A percentile compares a stretch with the other conserved stretches of the same genome.
Conservation (phyloP, 2,888 invertebrate genomes). For the Dolichomitus sp. region DNA sequence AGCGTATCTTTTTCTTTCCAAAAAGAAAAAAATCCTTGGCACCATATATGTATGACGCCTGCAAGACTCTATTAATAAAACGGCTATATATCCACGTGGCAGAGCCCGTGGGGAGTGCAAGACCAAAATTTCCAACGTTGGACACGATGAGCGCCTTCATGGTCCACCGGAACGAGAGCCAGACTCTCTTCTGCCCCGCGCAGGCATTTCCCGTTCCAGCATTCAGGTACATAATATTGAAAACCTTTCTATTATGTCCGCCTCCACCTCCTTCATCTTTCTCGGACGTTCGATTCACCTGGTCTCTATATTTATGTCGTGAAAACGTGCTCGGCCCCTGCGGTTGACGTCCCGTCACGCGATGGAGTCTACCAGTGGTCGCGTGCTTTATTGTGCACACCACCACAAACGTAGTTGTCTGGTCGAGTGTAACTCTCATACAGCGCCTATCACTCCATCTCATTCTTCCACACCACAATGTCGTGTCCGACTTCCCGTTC, state of each 20-base stretch:
- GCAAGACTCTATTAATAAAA: conserved; percentile 13
- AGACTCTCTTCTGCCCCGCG: conserved; percentile 85
- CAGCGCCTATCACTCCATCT: not conserved
- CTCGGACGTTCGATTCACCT: conserved; percentile 42
- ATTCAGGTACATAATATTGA: conserved; percentile 85
- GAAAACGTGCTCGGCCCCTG: conserved; percentile 22
- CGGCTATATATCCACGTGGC: conserved; percentile 58
- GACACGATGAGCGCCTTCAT: conserved; percentile 76
- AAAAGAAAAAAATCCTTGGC: not conserved
- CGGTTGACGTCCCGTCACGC: conserved; percentile 58
- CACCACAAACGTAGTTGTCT: not conserved
- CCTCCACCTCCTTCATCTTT: conserved; percentile 23
- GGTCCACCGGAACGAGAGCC: conserved; percentile 68
- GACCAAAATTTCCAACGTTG: conserved; percentile 88
- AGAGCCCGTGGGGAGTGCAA: conserved; percentile 89
- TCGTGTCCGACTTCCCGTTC: conserved; percentile 41
- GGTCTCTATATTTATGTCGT: conserved; percentile 26
- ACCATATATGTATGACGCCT: conserved; percentile 1
- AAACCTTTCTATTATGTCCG: conserved; percentile 45
- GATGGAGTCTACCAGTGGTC: conserved; percentile 40
- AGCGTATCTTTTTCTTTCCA: not conserved
- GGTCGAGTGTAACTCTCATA: conserved; percentile 1
- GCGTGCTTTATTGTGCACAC: conserved; percentile 27
- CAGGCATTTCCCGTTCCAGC: conserved; percentile 86
- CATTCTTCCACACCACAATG: conserved; percentile 19